Base-by-base conservation (phyloP, 2,797 vertebrate species). In the Melanotaenia trifasciata region DNA sequence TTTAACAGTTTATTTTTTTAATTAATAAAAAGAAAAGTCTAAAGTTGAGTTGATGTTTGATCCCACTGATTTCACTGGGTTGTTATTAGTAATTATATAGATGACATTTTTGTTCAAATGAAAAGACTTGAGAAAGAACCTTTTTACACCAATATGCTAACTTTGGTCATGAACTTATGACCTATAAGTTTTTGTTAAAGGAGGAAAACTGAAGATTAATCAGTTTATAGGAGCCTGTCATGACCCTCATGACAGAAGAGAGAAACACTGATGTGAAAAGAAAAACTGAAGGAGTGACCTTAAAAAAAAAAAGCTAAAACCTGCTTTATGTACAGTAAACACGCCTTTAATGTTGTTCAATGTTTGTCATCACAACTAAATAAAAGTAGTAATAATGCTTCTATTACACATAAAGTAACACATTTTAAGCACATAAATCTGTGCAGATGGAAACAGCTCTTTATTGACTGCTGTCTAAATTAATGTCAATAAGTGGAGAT, bases 91-190 rank as follows among this genome's bases (percentile, higher is more conserved):
- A 67, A 74, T 59, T 64, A 30, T 6, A 58, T 22, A n/a, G 58
- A 80, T 84, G 77, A 85, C 79, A 83, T 79, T 79, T 62, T 40
- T 14, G 61, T 71, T 33, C 35, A 61, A 76, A 84, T 81, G 56
- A 77, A 68, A 73, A 70, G 38, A 28, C 51, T 45, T 64, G 14
- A 50, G 22, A 70, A 70, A 58, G 28, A 73, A 67, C 3, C 45
- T 56, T 11, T 36, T 45, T 61, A 18, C 35, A 32, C 66, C 11
- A 67, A 79, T 71, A 36, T 50, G 57, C 30, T 64, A 45, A 2
- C 11, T 51, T 67, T 9, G 56, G 67, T 72, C 70, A 75, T 56
- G 71, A 81, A 75, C 66, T 72, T 68, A 64, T 32, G 43, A 84
- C 64, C 78, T 74, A 68, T 56, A 1, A 80, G 80, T 73, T 80